phyloP scores from a whole-genome alignment of 2,113 vertebrate genomes.

The Romanogobio albipinnatus region DNA sequence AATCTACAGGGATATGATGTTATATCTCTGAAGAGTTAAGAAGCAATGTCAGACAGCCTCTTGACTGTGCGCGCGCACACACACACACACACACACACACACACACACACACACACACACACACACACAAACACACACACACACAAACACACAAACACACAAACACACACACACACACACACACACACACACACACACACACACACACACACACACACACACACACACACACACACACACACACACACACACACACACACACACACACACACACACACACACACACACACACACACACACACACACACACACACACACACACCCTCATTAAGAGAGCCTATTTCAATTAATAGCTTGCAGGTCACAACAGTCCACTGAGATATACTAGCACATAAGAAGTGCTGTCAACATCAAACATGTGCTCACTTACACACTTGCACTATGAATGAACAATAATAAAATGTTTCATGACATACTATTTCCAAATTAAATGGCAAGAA shows the following conservation, averaged over 20 bases:
- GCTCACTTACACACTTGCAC: conserved; percentile 18
- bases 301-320: conserved; percentile 17
- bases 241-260: conserved; percentile 37
- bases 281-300: conserved; percentile 32
- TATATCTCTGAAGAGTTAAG: conserved; percentile 37
- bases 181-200: conserved; percentile 17
- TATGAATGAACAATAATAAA: not conserved
- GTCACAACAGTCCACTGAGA: conserved; percentile 44
- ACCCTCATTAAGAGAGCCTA: conserved; percentile 53
- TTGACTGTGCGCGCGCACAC: not conserved
- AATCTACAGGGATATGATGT: conserved; percentile 37
- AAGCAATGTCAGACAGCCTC: conserved; percentile 22
- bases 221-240: conserved; percentile 35
- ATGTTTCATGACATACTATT: not conserved
- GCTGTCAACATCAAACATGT: conserved; percentile 27
- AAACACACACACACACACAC: conserved; percentile 32
- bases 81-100: conserved; percentile 33
- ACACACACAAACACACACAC: conserved; percentile 37
- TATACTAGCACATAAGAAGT: not conserved
- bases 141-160: conserved; percentile 26
- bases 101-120: conserved; percentile 35
- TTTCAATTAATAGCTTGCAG: conserved; percentile 65
- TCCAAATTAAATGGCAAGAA: not conserved
- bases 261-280: conserved; percentile 27
- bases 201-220: conserved; percentile 44